Conservation (phyloP, 2,113 vertebrate species). For the Sinocyclocheilus anshuiensis region DNA sequence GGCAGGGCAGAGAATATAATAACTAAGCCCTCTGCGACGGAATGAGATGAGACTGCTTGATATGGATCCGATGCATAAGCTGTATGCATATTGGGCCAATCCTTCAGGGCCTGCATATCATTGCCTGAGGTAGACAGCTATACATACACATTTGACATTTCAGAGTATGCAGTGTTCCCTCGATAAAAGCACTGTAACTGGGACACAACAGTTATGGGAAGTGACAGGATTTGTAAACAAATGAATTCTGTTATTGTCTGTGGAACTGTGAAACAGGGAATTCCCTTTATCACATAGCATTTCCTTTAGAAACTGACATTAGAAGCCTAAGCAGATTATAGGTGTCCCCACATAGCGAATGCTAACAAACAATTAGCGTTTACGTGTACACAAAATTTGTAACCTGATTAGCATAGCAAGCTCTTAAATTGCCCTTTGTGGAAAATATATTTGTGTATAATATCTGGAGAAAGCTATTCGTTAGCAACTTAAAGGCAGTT, state of each 20-base stretch:
- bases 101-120: conserved; percentile 53
- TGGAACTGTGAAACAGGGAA: conserved; percentile 42
- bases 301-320: background rate
- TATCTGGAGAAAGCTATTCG: background rate
- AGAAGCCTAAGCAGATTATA: background rate
- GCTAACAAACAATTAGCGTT: background rate
- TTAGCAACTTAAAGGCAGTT: background rate
- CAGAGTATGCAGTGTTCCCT: conserved; percentile 53
- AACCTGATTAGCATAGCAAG: background rate
- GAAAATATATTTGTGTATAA: background rate
- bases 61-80: conserved; percentile 53
- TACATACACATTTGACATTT: conserved; percentile 60
- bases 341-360: background rate
- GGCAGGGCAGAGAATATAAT: conserved; percentile 50
- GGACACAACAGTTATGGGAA: conserved; percentile 38
- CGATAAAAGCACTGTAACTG: conserved; percentile 56
- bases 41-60: conserved; percentile 38
- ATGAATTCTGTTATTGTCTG: conserved; percentile 54
- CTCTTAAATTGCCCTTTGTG: background rate
- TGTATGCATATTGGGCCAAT: conserved; percentile 57
- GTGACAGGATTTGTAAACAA: conserved; percentile 48
- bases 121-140: conserved; percentile 54
- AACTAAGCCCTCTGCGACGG: conserved; percentile 25
- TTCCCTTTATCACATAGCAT: conserved; percentile 40
- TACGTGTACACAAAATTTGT: background rate